Percentiles rank a stretch among this genome's conserved stretches.
Evolutionary conservation across 2,113 vertebrate genomes (phyloP).

Genomic region (Tricholaema leucomelas): DNA sequence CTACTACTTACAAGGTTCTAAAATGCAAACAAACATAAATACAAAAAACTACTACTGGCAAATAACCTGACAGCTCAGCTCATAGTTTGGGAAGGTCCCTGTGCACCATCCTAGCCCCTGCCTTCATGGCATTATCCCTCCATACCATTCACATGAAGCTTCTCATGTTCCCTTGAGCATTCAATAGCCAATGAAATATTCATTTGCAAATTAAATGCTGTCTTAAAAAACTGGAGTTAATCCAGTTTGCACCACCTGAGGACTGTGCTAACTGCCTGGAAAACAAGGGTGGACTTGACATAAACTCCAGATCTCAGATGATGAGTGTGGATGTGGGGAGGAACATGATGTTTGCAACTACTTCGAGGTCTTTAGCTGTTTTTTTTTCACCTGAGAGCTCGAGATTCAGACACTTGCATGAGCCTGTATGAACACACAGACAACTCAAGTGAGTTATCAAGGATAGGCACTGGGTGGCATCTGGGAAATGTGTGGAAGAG

Average conservation of each 20-base stretch:
- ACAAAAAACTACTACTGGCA: background rate
- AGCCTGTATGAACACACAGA: background rate
- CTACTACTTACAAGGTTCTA: background rate
- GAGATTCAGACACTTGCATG: background rate
- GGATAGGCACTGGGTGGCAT: background rate
- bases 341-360: background rate
- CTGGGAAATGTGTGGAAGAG: background rate
- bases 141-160: background rate
- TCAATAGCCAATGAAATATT: constrained; percentile 15
- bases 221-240: constrained; percentile 22
- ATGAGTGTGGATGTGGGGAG: background rate
- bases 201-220: constrained; percentile 26
- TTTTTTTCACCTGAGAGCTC: background rate
- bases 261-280: background rate
- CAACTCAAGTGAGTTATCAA: background rate
- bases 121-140: background rate
- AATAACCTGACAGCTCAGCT: background rate
- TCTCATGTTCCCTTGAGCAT: background rate
- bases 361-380: background rate
- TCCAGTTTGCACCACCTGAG: constrained; percentile 5
- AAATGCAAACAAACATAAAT: background rate
- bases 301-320: background rate
- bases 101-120: background rate
- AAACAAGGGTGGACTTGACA: background rate
- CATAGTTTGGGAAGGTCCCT: background rate